Base-by-base conservation (phyloP, 2,888 invertebrate species). In the Syritta pipiens region DNA sequence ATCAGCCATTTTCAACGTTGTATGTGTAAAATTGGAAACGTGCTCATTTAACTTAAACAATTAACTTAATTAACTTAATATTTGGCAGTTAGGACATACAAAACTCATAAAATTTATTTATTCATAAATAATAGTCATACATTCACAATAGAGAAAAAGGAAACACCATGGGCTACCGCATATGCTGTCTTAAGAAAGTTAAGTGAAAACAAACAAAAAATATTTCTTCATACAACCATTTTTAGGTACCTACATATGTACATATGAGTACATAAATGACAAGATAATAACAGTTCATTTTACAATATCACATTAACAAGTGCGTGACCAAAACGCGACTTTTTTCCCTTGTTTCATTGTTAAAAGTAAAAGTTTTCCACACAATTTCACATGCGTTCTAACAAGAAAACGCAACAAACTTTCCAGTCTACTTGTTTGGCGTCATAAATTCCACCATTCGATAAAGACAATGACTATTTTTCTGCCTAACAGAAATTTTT, bases 341-440 rank as follows among this genome's bases (percentile, higher is more conserved):
- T 46, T 9, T 48, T 26, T 59, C 7, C 24, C 22, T 37, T 28
- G 20, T 26, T 49, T 19, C 26, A 44, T 65, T 57, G 35, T 57
- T 32, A 9, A 72, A 72, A 65, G 65, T 72, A 72, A 72, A 72
- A 57, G 72, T 65, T 72, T 72, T 72, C 42, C 57, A 10, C 10
- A 7, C 26, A 65, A 71, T 55, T 35, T 35, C 40, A 32, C 48
- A 57, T 63, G 24, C 49, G 60, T 49, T 63, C 62, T 63, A 63
- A 62, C 26, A 62, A 28, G 49, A 46, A 60, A 46, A 48, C 48
- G 55, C 46, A 63, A 62, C 26, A 20, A 37, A 24, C 63, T 72
- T 72, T 63, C 40, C 63, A 40, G 55, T 63, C 71, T 63, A 55
- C 46, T 63, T 48, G 40, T n/a, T 63, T 44, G n/a, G n/a, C n/a